phyloP scores from a whole-genome alignment of 1,140 invertebrate species.

The Penaeus japonicus region DNA sequence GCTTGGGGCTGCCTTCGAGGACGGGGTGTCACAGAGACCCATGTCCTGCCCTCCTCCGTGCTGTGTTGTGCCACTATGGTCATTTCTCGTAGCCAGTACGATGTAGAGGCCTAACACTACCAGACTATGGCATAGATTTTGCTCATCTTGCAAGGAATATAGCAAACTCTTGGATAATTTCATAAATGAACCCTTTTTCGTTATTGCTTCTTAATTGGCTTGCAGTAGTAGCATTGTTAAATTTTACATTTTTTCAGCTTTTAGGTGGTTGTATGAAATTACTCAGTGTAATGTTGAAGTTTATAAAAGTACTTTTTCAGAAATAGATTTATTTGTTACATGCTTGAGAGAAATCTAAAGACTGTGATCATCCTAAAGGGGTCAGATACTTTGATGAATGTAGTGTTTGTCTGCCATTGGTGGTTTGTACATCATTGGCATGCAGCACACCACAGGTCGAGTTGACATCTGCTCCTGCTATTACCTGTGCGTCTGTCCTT shows the following conservation, averaged over 20 bases:
- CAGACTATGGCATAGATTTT: conserved; percentile 43
- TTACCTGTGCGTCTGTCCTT: too few relatives aligned
- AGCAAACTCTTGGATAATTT: conserved; percentile 19
- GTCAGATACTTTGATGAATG: conserved; percentile 13
- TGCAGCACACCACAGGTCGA: not conserved
- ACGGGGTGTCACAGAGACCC: conserved; percentile 22
- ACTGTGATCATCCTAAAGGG: conserved; percentile 31
- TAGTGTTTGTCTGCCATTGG: conserved; percentile 14
- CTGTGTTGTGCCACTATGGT: conserved; percentile 49
- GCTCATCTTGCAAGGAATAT: conserved; percentile 44
- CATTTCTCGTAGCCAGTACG: conserved; percentile 34
- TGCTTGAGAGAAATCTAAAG: conserved; percentile 24
- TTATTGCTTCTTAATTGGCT: conserved; percentile 40
- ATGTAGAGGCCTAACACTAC: conserved; percentile 33
- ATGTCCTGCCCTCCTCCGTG: conserved; percentile 27
- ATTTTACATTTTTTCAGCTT: conserved; percentile 19
- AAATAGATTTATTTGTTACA: conserved; percentile 27
- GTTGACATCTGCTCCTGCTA: too few relatives aligned
- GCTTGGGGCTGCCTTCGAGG: conserved; percentile 47
- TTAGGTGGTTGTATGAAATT: conserved; percentile 41
- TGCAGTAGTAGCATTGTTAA: conserved; percentile 19
- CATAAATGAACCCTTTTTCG: conserved; percentile 19
- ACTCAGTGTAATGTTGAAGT: conserved; percentile 35
- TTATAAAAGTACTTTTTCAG: conserved; percentile 34
- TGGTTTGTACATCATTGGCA: not conserved